phyloP scores from a whole-genome alignment of 2,113 vertebrate species.

The Gracilinanus agilis region DNA sequence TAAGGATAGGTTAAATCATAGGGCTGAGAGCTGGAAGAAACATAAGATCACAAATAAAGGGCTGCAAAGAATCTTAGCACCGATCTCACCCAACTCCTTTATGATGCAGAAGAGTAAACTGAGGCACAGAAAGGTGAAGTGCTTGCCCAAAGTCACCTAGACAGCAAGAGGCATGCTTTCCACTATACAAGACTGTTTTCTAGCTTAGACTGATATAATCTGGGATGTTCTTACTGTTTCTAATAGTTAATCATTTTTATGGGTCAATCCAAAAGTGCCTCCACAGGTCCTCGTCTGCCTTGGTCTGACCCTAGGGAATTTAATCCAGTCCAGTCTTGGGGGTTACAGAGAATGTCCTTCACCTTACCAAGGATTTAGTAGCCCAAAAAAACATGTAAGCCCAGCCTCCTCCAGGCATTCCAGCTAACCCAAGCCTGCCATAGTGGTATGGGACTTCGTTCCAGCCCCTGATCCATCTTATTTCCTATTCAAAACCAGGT shows the following conservation, averaged over 20 bases:
- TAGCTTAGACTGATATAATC: not conserved
- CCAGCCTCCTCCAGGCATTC: not conserved
- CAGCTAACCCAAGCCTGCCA: not conserved
- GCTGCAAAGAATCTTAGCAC: not conserved
- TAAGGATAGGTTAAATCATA: not conserved
- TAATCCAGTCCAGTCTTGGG: not conserved
- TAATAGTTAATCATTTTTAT: not conserved
- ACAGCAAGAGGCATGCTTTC: not conserved
- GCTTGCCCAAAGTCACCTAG: not conserved
- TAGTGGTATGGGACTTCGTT: not conserved
- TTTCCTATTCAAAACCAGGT: constrained; percentile 3
- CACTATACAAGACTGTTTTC: not conserved
- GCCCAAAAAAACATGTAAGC: not conserved
- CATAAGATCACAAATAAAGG: not conserved
- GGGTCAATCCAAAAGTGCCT: not conserved
- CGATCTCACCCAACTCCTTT: not conserved
- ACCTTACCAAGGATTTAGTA: not conserved
- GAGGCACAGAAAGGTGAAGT: not conserved
- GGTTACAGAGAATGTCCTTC: not conserved
- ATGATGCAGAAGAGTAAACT: not conserved
- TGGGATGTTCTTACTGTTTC: not conserved
- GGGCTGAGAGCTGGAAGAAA: not conserved
- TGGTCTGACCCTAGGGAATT: not conserved
- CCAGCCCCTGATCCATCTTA: not conserved
- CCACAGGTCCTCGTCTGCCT: not conserved